Conservation (phyloP, 30 jellyfish, hydroid and myxozoan genomes). For the Aurelia aurita region DNA sequence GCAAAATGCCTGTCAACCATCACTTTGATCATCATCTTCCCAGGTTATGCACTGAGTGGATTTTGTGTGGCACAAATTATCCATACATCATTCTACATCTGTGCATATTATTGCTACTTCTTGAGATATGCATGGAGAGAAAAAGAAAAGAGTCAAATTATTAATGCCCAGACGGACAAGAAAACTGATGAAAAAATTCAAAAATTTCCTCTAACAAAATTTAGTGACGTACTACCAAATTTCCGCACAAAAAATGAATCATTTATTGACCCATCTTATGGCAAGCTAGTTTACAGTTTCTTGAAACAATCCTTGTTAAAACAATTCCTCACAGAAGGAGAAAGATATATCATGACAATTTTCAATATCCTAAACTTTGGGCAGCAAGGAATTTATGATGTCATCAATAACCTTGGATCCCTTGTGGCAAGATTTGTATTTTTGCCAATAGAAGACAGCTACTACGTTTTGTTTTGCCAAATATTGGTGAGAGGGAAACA, state of each 20-base stretch:
- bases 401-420: slow-evolving; percentile 93
- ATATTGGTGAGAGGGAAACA: slow-evolving; percentile 72
- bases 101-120: slow-evolving; percentile 65
- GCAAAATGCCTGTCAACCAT: slow-evolving; percentile 72
- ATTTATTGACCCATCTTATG: slow-evolving; percentile 42
- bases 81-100: slow-evolving; percentile 62
- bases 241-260: not conserved
- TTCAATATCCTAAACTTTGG: slow-evolving; percentile 75
- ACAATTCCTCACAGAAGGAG: slow-evolving; percentile 98
- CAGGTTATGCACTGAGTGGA: slow-evolving; percentile 58
- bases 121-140: slow-evolving; percentile 14
- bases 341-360: slow-evolving; percentile 90
- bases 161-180: not conserved
- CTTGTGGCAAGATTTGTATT: slow-evolving; percentile 95
- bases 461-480: slow-evolving; percentile 90
- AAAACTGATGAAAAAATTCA: slow-evolving; percentile 3
- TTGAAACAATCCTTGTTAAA: slow-evolving; percentile 86
- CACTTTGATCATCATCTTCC: slow-evolving; percentile 54
- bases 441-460: slow-evolving; percentile 96
- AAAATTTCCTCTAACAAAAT: slow-evolving; percentile 49
- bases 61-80: slow-evolving; percentile 79
- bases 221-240: slow-evolving; percentile 78
- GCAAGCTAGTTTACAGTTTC: slow-evolving; percentile 78
- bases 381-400: slow-evolving; percentile 96
- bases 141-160: not conserved